phyloP scores from a whole-genome alignment of 1,140 invertebrate species.

The Aphaenogaster floridana region DNA sequence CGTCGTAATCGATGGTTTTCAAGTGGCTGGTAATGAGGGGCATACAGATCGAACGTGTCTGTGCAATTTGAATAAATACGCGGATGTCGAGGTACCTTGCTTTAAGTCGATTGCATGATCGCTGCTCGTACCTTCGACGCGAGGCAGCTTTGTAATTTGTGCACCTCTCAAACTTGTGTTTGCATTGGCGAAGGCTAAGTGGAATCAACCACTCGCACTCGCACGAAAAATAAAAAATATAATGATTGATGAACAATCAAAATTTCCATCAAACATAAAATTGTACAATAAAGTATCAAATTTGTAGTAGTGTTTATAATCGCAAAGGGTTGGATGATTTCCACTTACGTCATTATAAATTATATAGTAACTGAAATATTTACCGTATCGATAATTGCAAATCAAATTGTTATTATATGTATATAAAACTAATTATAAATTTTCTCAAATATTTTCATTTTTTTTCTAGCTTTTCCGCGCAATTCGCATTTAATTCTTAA shows the following conservation, averaged over 20 bases:
- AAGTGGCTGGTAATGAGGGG: slow-evolving; percentile 58
- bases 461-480: not conserved
- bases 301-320: not conserved
- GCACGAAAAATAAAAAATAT: slow-evolving; percentile 2
- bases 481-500: not conserved
- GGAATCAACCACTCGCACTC: not conserved
- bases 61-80: slow-evolving; percentile 72
- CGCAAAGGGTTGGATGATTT: not conserved
- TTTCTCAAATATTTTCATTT: not conserved
- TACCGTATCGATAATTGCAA: not conserved
- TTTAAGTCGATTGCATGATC: slow-evolving; percentile 57
- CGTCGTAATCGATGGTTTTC: slow-evolving; percentile 61
- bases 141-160: slow-evolving; percentile 30
- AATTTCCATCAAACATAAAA: not conserved
- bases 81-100: slow-evolving; percentile 33
- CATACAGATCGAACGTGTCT: slow-evolving; percentile 32
- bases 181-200: slow-evolving; percentile 20
- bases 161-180: slow-evolving; percentile 33
- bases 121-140: not conserved
- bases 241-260: slow-evolving; percentile 13
- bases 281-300: not conserved
- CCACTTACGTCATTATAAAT: not conserved
- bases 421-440: not conserved
- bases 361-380: not conserved
- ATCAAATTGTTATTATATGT: not conserved